Base-by-base conservation (phyloP, 2,797 vertebrate species). In the Cirrhinus mrigala region DNA sequence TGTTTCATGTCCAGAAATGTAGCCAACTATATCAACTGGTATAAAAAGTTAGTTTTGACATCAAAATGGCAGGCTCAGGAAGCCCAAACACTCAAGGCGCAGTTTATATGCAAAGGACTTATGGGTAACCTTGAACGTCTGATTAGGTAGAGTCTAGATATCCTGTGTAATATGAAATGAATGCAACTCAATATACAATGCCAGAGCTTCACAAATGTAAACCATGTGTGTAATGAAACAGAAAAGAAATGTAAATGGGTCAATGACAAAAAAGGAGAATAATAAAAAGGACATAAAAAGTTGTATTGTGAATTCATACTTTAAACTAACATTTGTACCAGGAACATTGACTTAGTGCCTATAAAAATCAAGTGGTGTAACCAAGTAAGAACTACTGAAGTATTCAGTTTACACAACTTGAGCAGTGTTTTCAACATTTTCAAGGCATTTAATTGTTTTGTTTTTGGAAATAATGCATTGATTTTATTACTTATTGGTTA, bases 121-220 rank as follows among this genome's bases (percentile, higher is more conserved):
- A 50, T 24, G 10, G n/a, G 29, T 73, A 85, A 80, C 84, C 77
- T 80, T 80, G 77, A 80, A 73, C 16, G 40, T 50, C 33, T 71
- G 50, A 60, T 71, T 60, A 24, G 22, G 15, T n/a, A 7, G 56
- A 83, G 73, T 54, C 58, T 24, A 64, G n/a, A 50, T 40, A 52
- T 16, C 33, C 15, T 18, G 58, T 46, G 73, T 14, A 56, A 56
- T 46, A 68, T 54, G 29, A 83, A 83, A 75, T 56, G 12, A 68
- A 77, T 69, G 11, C 11, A 74, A 24, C 20, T 74, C 22, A 8
- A 15, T 44, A 40, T 9, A 52, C 62, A 69, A 56, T 52, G 29
- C 16, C 50, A 78, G 11, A 69, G 33, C n/a, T 56, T 22, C n/a
- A 78, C 11, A 54, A 77, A 77, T 46, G 74, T 48, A 58, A 78